phyloP scores from a whole-genome alignment of 2,113 vertebrate species.

The Dipodomys merriami region DNA sequence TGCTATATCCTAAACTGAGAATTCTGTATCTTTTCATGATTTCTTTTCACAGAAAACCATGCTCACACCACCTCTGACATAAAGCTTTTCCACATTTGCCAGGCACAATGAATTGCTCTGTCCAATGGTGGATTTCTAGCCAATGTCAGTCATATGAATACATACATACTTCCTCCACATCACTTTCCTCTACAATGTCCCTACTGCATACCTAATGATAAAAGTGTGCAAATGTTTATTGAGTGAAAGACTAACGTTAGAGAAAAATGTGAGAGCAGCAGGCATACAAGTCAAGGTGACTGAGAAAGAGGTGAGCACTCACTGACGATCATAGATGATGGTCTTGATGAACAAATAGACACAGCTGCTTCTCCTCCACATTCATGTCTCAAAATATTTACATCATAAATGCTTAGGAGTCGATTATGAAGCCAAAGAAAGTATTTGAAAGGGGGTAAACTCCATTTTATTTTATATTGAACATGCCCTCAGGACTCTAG shows the following conservation, averaged over 20 bases:
- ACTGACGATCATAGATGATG: not conserved
- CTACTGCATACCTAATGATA: not conserved
- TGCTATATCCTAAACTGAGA: not conserved
- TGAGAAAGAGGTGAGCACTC: not conserved
- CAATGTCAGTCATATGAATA: not conserved
- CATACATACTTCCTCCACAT: no score
- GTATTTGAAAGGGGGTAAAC: not conserved
- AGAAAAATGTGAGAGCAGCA: not conserved
- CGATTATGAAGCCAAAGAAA: not conserved
- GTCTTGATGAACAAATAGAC: not conserved
- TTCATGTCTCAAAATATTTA: not conserved
- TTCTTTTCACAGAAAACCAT: not conserved
- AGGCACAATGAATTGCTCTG: not conserved
- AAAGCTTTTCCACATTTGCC: not conserved
- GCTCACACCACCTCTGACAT: not conserved
- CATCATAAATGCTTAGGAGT: not conserved
- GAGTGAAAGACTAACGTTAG: no score
- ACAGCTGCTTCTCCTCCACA: not conserved
- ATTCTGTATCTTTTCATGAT: not conserved
- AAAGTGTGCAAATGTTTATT: no score
- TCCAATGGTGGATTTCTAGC: not conserved
- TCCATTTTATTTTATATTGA: conserved; percentile 23
- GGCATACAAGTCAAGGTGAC: not conserved
- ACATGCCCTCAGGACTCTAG: not conserved
- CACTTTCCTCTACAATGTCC: not conserved